phyloP scores from a whole-genome alignment of 2,888 invertebrate genomes.

The Brachylomia viminalis region DNA sequence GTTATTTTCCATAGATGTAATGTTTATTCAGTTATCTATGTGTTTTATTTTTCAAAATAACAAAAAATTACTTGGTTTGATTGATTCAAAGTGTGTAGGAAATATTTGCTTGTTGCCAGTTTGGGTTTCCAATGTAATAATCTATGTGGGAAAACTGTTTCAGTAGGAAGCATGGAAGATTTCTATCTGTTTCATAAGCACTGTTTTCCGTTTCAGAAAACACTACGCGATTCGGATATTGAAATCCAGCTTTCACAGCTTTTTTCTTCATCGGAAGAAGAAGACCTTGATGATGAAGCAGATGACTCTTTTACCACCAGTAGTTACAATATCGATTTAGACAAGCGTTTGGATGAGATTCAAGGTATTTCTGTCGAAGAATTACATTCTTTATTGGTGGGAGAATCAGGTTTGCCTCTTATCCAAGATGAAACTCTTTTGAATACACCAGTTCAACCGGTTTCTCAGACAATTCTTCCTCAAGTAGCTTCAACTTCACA shows the following conservation, averaged over 20 bases:
- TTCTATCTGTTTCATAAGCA: neutral
- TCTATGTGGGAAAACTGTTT: neutral
- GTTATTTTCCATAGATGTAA: too few species aligned
- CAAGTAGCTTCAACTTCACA: neutral
- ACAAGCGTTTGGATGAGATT: neutral
- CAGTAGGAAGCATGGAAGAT: neutral
- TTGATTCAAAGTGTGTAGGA: neutral
- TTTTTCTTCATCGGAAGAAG: neutral
- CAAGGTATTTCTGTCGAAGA: neutral
- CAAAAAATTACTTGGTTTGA: too few species aligned
- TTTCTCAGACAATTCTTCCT: too few species aligned
- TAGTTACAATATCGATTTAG: neutral
- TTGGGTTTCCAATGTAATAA: neutral
- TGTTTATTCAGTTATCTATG: too few species aligned
- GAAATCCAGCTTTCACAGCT: neutral
- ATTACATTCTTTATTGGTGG: neutral
- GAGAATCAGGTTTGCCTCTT: neutral
- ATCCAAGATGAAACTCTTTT: neutral
- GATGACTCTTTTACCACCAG: neutral
- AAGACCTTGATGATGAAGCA: neutral
- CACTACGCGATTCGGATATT: neutral
- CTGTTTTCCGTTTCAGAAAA: neutral
- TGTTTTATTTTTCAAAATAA: too few species aligned
- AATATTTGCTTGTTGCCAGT: neutral
- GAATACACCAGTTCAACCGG: too few species aligned